Evolutionary conservation across 2,888 invertebrate genomes (phyloP).

Genomic region (Polymixis flavicincta): DNA sequence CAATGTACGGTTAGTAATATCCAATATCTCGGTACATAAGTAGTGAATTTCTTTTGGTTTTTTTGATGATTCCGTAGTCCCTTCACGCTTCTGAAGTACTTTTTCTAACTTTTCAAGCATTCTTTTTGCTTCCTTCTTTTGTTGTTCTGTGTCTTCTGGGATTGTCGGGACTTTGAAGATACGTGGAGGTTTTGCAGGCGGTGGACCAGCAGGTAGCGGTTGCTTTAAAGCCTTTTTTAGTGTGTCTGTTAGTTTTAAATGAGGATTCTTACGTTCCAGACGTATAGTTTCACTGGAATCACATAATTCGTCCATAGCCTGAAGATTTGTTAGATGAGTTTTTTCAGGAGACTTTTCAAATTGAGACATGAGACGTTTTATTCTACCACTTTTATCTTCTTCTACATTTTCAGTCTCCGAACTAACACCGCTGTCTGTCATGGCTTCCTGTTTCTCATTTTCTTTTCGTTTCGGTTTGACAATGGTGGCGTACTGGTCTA

Average conservation of each 20-base stretch:
- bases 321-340: conserved; percentile 75
- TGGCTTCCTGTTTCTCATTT: conserved; percentile 80
- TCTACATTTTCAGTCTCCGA: conserved; percentile 88
- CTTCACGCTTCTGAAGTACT: conserved; percentile 88
- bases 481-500: conserved; percentile 88
- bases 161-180: conserved; percentile 85
- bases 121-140: conserved; percentile 90
- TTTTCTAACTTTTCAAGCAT: conserved; percentile 92
- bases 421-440: conserved; percentile 89
- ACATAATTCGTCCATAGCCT: conserved; percentile 79
- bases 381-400: conserved; percentile 80
- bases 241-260: conserved; percentile 90
- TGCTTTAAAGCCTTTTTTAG: conserved; percentile 92
- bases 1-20: conserved; percentile 81
- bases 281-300: conserved; percentile 86
- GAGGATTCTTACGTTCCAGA: conserved; percentile 85
- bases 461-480: conserved; percentile 81
- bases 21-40: conserved; percentile 87
- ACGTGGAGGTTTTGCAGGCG: conserved; percentile 94
- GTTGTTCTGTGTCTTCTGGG: conserved; percentile 74
- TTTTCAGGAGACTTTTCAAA: conserved; percentile 65
- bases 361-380: conserved; percentile 73
- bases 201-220: conserved; percentile 93
- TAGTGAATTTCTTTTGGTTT: conserved; percentile 88
- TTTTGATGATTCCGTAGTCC: conserved; percentile 72